Evolutionary conservation across 1,140 invertebrate species (phyloP).

Genomic region (Cardiocondyla obscurior): DNA sequence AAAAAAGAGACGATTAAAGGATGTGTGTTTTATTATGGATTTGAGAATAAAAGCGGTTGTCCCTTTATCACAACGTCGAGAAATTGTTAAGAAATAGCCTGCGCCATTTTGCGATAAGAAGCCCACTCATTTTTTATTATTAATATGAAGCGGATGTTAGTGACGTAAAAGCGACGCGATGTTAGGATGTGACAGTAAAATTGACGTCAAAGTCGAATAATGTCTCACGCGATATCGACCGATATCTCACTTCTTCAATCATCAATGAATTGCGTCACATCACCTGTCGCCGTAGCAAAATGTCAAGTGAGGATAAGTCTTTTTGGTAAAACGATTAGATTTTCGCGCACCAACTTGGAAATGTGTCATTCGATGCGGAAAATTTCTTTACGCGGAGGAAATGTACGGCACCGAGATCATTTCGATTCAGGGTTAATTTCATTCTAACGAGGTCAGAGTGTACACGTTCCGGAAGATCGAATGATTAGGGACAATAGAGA

Average conservation of each 20-base stretch:
- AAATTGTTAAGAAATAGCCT: background rate
- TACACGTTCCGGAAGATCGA: background rate
- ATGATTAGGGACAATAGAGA: slow-evolving; percentile 22
- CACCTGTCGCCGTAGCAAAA: slow-evolving; percentile 17
- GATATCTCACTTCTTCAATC: slow-evolving; percentile 57
- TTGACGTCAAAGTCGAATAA: slow-evolving; percentile 21
- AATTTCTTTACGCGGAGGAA: background rate
- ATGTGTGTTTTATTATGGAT: background rate
- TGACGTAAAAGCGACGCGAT: background rate
- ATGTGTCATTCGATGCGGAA: background rate
- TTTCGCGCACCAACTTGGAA: background rate
- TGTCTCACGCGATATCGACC: slow-evolving; percentile 32
- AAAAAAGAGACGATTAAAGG: background rate
- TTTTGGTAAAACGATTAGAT: background rate
- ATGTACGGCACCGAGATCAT: background rate
- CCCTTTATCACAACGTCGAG: background rate
- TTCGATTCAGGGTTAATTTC: background rate
- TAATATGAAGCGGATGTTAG: background rate
- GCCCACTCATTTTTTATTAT: slow-evolving; percentile 4
- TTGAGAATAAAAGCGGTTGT: background rate
- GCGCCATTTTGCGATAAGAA: background rate
- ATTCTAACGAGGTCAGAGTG: slow-evolving; percentile 1
- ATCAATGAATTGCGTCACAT: slow-evolving; percentile 67
- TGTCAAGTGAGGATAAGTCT: slow-evolving; percentile 29
- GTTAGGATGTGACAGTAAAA: background rate